Evolutionary conservation across 2,113 vertebrate genomes (phyloP).

Genomic region (Sialia sialis): DNA sequence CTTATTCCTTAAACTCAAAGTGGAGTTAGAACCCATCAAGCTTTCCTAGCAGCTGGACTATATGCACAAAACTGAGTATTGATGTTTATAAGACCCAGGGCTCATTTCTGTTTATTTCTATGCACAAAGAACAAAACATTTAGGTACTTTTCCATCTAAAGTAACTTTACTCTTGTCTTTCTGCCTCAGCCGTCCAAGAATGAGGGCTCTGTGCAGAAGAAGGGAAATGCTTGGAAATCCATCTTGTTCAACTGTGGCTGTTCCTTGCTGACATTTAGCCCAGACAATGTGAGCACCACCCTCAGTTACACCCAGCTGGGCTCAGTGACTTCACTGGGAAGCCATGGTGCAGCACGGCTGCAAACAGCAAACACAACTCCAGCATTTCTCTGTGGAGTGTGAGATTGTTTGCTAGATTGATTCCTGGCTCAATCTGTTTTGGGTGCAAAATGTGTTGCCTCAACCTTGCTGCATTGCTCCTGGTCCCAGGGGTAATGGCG

Average conservation of each 20-base stretch:
- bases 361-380: background rate
- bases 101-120: background rate
- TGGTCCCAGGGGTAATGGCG: background rate
- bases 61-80: background rate
- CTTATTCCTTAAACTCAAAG: background rate
- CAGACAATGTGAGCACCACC: slow-evolving; percentile 41
- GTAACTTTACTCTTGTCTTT: background rate
- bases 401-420: background rate
- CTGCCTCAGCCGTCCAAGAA: background rate
- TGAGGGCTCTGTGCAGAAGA: background rate
- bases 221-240: slow-evolving; percentile 30
- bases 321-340: slow-evolving; percentile 37
- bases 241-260: background rate
- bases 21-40: background rate
- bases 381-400: background rate
- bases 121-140: background rate
- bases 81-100: background rate
- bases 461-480: background rate
- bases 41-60: background rate
- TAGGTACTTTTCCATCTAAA: slow-evolving; percentile 19
- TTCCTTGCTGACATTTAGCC: slow-evolving; percentile 47
- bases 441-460: background rate
- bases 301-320: slow-evolving; percentile 50
- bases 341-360: background rate
- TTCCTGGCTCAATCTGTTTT: background rate